A percentile compares a stretch with the other conserved stretches of the same genome.
phyloP scores from a whole-genome alignment of 2,797 vertebrate genomes.

The Mormyrus hasselquistii region DNA sequence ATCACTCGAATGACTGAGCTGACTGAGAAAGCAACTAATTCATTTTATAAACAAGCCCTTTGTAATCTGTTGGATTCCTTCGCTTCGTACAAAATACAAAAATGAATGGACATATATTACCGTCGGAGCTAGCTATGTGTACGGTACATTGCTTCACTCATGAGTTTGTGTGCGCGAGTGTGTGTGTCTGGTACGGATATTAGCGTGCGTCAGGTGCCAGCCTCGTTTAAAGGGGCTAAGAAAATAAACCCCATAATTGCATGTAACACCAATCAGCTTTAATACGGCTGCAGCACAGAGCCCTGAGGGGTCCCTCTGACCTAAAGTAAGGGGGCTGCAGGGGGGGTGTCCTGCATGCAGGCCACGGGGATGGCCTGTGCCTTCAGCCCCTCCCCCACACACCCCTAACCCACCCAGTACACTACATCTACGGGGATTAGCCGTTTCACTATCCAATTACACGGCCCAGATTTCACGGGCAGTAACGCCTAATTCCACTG shows the following conservation, averaged over 20 bases:
- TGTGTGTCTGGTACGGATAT: background rate
- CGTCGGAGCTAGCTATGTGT: background rate
- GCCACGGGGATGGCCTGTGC: background rate
- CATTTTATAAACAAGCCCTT: conserved; percentile 8
- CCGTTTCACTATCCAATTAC: background rate
- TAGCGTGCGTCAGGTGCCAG: background rate
- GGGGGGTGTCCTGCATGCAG: background rate
- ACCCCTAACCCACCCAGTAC: background rate
- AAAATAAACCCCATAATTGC: background rate
- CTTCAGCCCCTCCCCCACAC: background rate
- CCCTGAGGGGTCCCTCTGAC: background rate
- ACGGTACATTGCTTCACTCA: background rate
- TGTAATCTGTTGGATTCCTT: background rate
- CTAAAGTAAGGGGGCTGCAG: background rate
- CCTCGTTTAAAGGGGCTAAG: background rate
- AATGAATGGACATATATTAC: background rate
- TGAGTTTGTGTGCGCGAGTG: background rate
- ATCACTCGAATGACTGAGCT: background rate
- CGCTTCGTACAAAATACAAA: background rate
- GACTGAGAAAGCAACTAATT: background rate
- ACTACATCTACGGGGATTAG: background rate
- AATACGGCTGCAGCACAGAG: background rate
- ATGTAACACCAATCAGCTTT: background rate
- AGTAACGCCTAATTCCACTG: background rate
- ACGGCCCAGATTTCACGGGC: background rate